phyloP scores from a whole-genome alignment of 2,113 vertebrate genomes.

The Pseudolaguvia tuberculata region DNA sequence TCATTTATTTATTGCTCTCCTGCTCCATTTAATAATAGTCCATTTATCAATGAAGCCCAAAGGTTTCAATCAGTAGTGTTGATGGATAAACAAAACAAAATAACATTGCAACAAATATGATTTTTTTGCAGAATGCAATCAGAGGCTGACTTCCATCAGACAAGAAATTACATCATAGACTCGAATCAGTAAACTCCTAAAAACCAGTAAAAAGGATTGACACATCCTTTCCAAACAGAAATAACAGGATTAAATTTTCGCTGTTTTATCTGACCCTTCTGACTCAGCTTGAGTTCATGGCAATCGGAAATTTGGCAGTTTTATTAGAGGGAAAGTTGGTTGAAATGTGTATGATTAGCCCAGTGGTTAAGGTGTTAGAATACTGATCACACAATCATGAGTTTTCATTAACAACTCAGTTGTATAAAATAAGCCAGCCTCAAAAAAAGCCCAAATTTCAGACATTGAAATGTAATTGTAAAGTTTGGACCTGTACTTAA shows the following conservation, averaged over 20 bases:
- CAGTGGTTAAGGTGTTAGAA: too few species aligned
- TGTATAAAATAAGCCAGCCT: too few species aligned
- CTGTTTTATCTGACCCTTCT: slow-evolving; percentile 45
- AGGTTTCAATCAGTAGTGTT: slow-evolving; percentile 9
- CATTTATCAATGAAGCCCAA: slow-evolving; percentile 19
- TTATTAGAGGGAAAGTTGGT: slow-evolving; percentile 1
- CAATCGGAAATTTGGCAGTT: neutral
- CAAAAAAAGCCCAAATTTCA: too few species aligned
- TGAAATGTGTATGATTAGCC: neutral
- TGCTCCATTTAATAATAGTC: slow-evolving; percentile 20
- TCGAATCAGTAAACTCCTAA: neutral
- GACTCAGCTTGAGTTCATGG: slow-evolving; percentile 3
- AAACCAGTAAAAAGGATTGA: slow-evolving; percentile 3
- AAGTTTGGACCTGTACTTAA: slow-evolving; percentile 33
- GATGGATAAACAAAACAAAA: neutral
- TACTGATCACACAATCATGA: too few species aligned
- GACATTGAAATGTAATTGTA: neutral
- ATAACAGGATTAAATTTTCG: slow-evolving; percentile 42
- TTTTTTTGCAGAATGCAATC: slow-evolving; percentile 6
- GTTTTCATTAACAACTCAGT: too few species aligned
- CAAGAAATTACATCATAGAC: slow-evolving; percentile 13
- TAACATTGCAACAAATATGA: slow-evolving; percentile 18
- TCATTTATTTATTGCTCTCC: slow-evolving; percentile 17
- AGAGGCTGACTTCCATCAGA: neutral
- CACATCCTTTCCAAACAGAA: slow-evolving; percentile 15